These are phyloP conservation scores for Noctua janthina DNA, from an alignment of 2,888 invertebrate species.

Conservation along the genomic window DNA sequence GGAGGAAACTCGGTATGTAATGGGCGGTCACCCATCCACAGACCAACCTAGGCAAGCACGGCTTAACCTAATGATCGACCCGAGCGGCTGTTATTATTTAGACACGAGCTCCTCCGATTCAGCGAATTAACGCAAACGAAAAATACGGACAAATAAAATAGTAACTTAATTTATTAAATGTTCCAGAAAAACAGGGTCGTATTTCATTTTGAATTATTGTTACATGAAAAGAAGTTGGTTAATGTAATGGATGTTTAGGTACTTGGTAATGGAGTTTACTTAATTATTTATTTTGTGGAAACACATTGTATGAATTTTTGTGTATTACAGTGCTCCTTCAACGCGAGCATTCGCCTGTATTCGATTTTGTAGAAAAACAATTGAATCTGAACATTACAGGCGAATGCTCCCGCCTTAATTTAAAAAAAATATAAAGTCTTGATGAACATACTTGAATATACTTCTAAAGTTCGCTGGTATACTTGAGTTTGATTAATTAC, in stretches of 20 bases:
- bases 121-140: conserved; percentile 28
- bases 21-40: too few species aligned
- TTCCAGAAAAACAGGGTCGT: conserved; percentile 28
- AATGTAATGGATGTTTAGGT: neutral
- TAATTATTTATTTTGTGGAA: conserved; percentile 19
- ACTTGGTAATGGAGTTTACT: conserved; percentile 9
- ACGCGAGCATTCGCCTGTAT: too few species aligned
- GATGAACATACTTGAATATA: neutral
- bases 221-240: conserved; percentile 10
- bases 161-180: conserved; percentile 32
- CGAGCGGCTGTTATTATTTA: too few species aligned
- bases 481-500: neutral
- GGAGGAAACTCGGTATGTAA: too few species aligned
- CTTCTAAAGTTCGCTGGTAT: neutral
- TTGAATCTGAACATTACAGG: too few species aligned
- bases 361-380: neutral
- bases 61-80: too few species aligned
- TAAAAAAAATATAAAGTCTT: neutral
- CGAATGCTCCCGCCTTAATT: too few species aligned
- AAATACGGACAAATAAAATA: conserved; percentile 20
- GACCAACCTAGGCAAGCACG: too few species aligned
- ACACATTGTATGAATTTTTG: neutral
- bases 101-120: too few species aligned
- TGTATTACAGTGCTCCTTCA: neutral
- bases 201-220: conserved; percentile 42